Evolutionary conservation across 2,888 invertebrate species (phyloP), one percentile per base, ranked within the genome.

Genomic region (Abrostola triplasia): DNA sequence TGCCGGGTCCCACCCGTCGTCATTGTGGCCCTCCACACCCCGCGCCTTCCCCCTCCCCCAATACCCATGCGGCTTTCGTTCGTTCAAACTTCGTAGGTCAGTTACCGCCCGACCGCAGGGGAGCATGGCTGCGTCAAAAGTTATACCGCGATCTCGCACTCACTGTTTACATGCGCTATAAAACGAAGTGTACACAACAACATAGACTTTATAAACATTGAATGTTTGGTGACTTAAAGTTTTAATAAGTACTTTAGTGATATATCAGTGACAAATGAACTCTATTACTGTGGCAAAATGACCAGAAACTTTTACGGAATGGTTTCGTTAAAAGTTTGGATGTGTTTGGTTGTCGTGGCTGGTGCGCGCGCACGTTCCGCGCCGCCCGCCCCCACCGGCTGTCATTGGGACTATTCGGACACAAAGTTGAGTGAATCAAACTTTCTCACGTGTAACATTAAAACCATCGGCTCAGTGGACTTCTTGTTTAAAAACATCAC

Each of bases 401-500:
- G 97, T 95, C 96, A 96, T 88, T 97, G 97, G 97, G 95, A 95
- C 89, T 94, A 95, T 88, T 93, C 95, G 87, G 91, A 94, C 87
- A 83, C 92, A 86, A 94, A 94, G 92, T 94, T 94, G 92, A 93
- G 94, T 93, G 94, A 94, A 92, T 94, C 94, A 84, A 94, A 95
- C 92, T 95, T 94, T 93, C 95, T 97, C 85, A 95, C 96, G 86
- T 97, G 97, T 91, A 96, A 96, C 89, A 95, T 97, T 87, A 95
- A 96, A 90, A 97, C 97, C 66, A 96, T 97, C 84, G 96, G 96
- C 76, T 96, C 96, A 80, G 96, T 96, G 64, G 96, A 96, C 85
- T 95, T 95, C 80, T 94, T 97, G 78, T 95, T 97, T 83, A 96
- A 96, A 84, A 97, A 97, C 93, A 95, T 97, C 78, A 96, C 96